phyloP scores from a whole-genome alignment of 2,888 invertebrate species.

The Agonopterix heracliana region DNA sequence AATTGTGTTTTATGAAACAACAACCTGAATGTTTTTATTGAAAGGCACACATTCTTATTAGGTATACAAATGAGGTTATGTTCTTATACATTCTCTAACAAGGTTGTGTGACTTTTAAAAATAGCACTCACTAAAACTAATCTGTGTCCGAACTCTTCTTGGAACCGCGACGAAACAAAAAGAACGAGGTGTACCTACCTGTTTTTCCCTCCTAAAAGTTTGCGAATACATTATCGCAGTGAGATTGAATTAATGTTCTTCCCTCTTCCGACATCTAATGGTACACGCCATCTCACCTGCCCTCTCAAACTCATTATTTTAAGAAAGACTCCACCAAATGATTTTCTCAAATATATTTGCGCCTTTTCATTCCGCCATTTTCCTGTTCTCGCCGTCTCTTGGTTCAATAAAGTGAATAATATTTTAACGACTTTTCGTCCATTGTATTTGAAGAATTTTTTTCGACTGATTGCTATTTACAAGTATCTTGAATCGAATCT shows the following conservation, averaged over 20 bases:
- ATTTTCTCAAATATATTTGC: conserved; percentile 9
- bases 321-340: conserved; percentile 17
- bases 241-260: conserved; percentile 35
- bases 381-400: conserved; percentile 14
- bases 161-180: too few species aligned
- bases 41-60: too few species aligned
- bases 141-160: too few species aligned
- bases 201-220: conserved; percentile 24
- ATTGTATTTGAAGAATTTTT: too few species aligned
- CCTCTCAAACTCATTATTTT: conserved; percentile 26
- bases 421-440: conserved; percentile 18
- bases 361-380: conserved; percentile 20
- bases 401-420: conserved; percentile 27
- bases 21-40: too few species aligned
- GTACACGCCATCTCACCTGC: conserved; percentile 21
- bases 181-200: conserved; percentile 2
- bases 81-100: too few species aligned
- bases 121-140: too few species aligned
- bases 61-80: too few species aligned
- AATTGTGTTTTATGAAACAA: too few species aligned
- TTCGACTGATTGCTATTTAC: too few species aligned
- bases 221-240: conserved; percentile 33
- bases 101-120: too few species aligned
- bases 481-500: too few species aligned
- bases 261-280: conserved; percentile 24